A percentile compares a stretch with the other conserved stretches of the same genome.
Conservation (phyloP, 1,140 invertebrate species). For the Uloborus diversus region DNA sequence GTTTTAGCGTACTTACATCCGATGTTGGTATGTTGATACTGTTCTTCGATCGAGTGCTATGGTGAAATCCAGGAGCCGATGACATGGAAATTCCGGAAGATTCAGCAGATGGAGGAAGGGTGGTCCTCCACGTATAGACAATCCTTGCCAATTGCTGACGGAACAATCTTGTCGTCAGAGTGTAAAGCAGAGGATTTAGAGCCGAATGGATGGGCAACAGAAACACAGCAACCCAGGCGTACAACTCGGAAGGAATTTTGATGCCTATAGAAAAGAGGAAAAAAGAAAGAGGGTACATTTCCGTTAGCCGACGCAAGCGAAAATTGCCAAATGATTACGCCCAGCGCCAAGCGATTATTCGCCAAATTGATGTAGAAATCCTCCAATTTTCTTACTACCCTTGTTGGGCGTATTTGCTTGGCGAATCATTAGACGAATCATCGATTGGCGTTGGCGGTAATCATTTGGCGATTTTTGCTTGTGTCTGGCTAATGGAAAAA, state of each 20-base stretch:
- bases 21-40: constrained; percentile 11
- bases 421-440: too few relatives aligned
- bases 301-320: too few relatives aligned
- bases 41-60: constrained; percentile 9
- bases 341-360: too few relatives aligned
- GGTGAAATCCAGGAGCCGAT: constrained; percentile 6
- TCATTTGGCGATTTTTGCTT: too few relatives aligned
- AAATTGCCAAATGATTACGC: too few relatives aligned
- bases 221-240: constrained; percentile 72
- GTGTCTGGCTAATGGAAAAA: too few relatives aligned
- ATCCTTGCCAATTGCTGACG: constrained; percentile 55
- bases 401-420: too few relatives aligned
- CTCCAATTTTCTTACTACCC: too few relatives aligned
- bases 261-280: constrained; percentile 15
- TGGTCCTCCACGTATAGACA: constrained; percentile 40
- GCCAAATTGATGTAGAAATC: too few relatives aligned
- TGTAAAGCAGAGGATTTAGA: constrained; percentile 71
- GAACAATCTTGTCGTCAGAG: constrained; percentile 64
- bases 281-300: too few relatives aligned
- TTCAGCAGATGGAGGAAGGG: not conserved
- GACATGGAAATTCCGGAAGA: constrained; percentile 45
- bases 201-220: constrained; percentile 71
- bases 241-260: constrained; percentile 61
- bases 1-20: constrained; percentile 7
- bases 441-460: too few relatives aligned